Base-by-base conservation (phyloP, 2,888 invertebrate species). In the Nemotelus pantherinus region DNA sequence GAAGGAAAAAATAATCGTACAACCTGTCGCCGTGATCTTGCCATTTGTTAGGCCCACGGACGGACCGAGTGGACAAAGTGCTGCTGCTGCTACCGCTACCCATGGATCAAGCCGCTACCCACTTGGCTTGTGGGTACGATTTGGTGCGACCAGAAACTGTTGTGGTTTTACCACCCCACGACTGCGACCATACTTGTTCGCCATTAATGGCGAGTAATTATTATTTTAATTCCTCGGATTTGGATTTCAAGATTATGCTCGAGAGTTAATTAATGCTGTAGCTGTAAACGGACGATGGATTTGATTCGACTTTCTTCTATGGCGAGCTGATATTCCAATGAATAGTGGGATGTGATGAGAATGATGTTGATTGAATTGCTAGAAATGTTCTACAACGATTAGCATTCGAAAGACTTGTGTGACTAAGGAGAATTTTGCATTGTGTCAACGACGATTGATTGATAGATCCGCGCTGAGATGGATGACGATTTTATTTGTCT, bases 211-310 rank as follows among this genome's bases (percentile, higher is more conserved):
- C 25, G 25, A 57, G 10, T 10, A 57, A 57, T 57, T 9, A 57
- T 57, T 25, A n/a, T 57, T 57, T 25, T 57, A n/a, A 57, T 57
- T 57, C 10, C 5, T 65, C 45, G n/a, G 45, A 65, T 65, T 65
- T 65, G 65, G n/a, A 65, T 65, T 65, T 65, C 7, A 4, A 45
- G 65, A 65, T 65, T 43, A 45, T n/a, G 65, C n/a, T 44, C n/a
- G 10, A 45, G 65, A 65, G 47, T 65, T 65, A 45, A 65, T 65
- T 4, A 47, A 65, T 45, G 65, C 43, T 65, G 44, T 65, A n/a
- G n/a, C 43, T 65, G 7, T 65, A 45, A 65, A 65, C 65, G 45
- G 45, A 65, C 6, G n/a, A 45, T 45, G n/a, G 45, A 65, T 45
- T 57, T 10, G 25, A 4, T 57, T 57, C 45, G n/a, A 45, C 65